phyloP scores from a whole-genome alignment of 2,797 vertebrate species.

The Ciconia nigra region DNA sequence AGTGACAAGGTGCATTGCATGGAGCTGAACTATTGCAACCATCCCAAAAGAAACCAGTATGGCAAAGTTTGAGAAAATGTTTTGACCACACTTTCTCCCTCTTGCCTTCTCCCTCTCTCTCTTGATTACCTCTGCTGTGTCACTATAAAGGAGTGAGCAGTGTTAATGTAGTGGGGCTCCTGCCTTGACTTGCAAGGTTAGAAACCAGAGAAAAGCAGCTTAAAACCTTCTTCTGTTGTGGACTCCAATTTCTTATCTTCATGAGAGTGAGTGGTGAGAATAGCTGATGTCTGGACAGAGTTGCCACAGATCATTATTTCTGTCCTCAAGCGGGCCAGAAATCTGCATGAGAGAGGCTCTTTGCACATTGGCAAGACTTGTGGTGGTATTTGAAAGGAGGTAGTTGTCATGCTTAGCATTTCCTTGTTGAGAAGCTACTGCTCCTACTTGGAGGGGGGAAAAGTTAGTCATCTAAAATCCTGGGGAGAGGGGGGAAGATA shows the following conservation, averaged over 20 bases:
- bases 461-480: background rate
- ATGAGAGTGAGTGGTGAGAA: background rate
- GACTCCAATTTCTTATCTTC: background rate
- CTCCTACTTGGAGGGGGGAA: background rate
- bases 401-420: background rate
- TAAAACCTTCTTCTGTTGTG: background rate
- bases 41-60: background rate
- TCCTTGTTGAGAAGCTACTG: background rate
- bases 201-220: background rate
- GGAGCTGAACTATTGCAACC: background rate
- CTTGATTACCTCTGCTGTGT: fast-evolving
- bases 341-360: background rate
- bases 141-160: background rate
- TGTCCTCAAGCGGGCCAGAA: background rate
- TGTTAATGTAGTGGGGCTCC: background rate
- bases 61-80: background rate
- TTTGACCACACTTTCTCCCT: background rate
- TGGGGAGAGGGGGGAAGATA: background rate
- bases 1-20: background rate
- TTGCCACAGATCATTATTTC: background rate
- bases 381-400: background rate
- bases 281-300: background rate
- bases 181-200: background rate
- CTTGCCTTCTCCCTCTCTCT: background rate
- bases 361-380: background rate